phyloP scores from a whole-genome alignment of 2,888 invertebrate genomes.

The Litoditis marina region DNA sequence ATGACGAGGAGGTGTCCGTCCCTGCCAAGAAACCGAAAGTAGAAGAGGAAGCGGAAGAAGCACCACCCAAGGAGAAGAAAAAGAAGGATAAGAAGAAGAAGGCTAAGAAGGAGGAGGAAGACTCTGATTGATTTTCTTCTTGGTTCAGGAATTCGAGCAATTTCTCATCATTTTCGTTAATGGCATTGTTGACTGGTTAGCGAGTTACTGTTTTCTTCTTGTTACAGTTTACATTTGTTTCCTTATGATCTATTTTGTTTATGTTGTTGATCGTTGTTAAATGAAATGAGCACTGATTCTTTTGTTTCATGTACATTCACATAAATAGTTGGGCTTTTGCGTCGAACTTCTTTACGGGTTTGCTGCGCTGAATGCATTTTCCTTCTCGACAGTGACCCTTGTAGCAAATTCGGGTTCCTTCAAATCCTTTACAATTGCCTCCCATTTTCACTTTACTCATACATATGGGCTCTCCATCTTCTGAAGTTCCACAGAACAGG shows the following conservation, averaged over 20 bases:
- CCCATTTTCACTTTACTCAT: slow-evolving; percentile 49
- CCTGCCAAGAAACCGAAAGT: slow-evolving; percentile 41
- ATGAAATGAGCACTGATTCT: not conserved
- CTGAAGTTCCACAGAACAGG: slow-evolving; percentile 52
- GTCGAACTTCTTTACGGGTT: no score
- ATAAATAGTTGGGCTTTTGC: no score
- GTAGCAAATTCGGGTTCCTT: slow-evolving; percentile 47
- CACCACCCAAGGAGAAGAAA: slow-evolving; percentile 1
- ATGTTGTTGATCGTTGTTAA: slow-evolving; percentile 13
- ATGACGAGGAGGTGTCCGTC: slow-evolving; percentile 32
- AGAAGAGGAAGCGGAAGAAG: slow-evolving; percentile 20
- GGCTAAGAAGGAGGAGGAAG: slow-evolving; percentile 30
- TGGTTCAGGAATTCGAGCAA: no score
- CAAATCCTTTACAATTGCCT: slow-evolving; percentile 56
- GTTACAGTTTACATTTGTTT: not conserved
- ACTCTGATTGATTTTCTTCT: no score
- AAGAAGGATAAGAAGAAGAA: slow-evolving; percentile 37
- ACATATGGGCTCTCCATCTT: slow-evolving; percentile 35
- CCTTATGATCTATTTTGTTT: slow-evolving; percentile 7
- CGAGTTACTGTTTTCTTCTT: not conserved
- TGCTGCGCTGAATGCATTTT: slow-evolving; percentile 24
- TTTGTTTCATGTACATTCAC: no score
- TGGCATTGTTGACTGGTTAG: not conserved
- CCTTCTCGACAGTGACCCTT: slow-evolving; percentile 47
- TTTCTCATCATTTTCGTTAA: no score